Conservation (phyloP, 2,888 invertebrate genomes). For the Dolichomitus sp. region DNA sequence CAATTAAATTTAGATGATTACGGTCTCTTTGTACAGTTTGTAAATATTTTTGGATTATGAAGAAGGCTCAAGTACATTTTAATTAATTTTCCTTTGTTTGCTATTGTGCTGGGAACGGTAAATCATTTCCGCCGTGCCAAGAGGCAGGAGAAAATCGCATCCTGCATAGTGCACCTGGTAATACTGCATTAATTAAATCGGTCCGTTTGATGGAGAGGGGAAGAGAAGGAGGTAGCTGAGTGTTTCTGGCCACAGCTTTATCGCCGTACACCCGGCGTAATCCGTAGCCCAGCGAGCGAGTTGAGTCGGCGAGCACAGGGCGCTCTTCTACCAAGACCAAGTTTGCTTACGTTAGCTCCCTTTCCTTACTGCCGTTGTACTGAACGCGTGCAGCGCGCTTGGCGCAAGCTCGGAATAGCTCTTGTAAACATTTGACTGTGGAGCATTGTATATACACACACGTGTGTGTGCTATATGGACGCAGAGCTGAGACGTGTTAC, state of each 20-base stretch:
- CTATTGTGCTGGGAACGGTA: not conserved
- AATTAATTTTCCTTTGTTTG: slow-evolving; percentile 17
- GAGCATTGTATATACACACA: slow-evolving; percentile 52
- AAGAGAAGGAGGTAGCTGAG: slow-evolving; percentile 19
- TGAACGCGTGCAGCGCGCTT: slow-evolving; percentile 44
- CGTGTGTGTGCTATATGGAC: slow-evolving; percentile 52
- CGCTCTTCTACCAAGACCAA: slow-evolving; percentile 50
- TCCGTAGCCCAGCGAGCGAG: slow-evolving; percentile 44
- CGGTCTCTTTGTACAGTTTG: not conserved
- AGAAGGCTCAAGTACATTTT: not conserved
- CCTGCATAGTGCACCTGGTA: slow-evolving; percentile 40
- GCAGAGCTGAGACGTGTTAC: slow-evolving; percentile 56
- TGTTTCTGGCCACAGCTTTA: slow-evolving; percentile 59
- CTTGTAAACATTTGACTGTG: slow-evolving; percentile 79
- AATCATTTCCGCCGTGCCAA: slow-evolving; percentile 27
- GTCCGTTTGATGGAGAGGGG: slow-evolving; percentile 18
- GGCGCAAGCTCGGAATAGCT: slow-evolving; percentile 80
- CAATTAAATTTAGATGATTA: slow-evolving; percentile 21
- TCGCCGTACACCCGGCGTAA: slow-evolving; percentile 52
- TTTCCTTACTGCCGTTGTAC: slow-evolving; percentile 63
- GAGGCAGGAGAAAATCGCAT: slow-evolving; percentile 35
- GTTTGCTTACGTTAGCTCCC: slow-evolving; percentile 63
- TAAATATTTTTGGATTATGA: slow-evolving; percentile 14
- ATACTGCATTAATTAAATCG: slow-evolving; percentile 58
- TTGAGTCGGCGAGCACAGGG: slow-evolving; percentile 17